Base-by-base conservation (phyloP, 1,140 invertebrate species). In the Macrocentrus cingulum region DNA sequence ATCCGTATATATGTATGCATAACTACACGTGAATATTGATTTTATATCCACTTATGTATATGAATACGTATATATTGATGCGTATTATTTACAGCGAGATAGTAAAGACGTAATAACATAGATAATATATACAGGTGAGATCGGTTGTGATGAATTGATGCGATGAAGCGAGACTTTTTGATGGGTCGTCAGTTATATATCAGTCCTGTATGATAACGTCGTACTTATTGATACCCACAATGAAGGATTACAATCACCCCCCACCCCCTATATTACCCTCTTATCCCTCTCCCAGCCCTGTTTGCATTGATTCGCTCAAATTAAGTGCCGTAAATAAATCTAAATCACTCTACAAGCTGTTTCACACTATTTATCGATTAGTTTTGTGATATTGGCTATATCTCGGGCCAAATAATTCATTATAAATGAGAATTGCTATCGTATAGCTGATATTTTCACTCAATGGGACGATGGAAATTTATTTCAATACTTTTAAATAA, bases 141-240 rank as follows among this genome's bases (percentile, higher is more conserved):
- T 58, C 39, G 25, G 76, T 82, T 75, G 82, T 78, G 82, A 82
- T 82, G 81, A 79, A 79, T 81, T 81, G 80, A 83, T 84, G 83
- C 81, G 81, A 84, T 83, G 84, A 84, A 83, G 77, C 80, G 77
- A 79, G 75, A 75, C 75, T 80, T 78, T 76, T 59, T 45, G 34
- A 58, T 16, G 45, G 20, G 51, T 49, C 22, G 42, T 46, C 36
- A 25, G 36, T 13, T n/a, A 23, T 48, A 25, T 34, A 49, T 49
- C 32, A 9, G 11, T 25, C 13, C 36, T 29, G 6, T 34, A 15
- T 49, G 25, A 49, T 32, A 49, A n/a, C 15, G 46, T 34, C 46
- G 11, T 15, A 49, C 15, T 49, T 46, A 46, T 46, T 25, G 11
- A 22, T 46, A 46, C n/a, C 44, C 11, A 46, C 15, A 20, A n/a